phyloP scores from a whole-genome alignment of 2,797 vertebrate genomes.

The Antennarius maculatus region DNA sequence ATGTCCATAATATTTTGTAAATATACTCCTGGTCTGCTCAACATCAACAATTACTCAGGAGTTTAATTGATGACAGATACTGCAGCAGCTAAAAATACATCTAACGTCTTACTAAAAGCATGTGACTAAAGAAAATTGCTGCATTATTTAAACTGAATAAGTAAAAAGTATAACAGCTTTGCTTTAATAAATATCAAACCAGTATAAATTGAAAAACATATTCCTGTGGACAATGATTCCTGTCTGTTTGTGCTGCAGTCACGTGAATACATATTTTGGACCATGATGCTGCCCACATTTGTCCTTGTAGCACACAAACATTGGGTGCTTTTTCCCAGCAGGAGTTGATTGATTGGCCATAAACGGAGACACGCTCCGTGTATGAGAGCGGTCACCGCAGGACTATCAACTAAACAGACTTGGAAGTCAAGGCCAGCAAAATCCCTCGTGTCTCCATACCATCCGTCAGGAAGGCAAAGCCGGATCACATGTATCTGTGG shows the following conservation, averaged over 20 bases:
- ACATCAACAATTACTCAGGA: slow-evolving; percentile 22
- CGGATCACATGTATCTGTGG: slow-evolving; percentile 85
- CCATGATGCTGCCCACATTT: slow-evolving; percentile 47
- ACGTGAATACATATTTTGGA: slow-evolving; percentile 60
- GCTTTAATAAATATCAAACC: slow-evolving; percentile 16
- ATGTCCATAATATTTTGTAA: slow-evolving; percentile 35
- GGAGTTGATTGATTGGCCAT: slow-evolving; percentile 81
- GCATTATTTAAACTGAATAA: slow-evolving; percentile 4
- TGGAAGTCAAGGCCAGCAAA: slow-evolving; percentile 83
- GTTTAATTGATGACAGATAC: slow-evolving; percentile 8
- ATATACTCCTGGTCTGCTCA: slow-evolving; percentile 29
- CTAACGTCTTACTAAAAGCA: slow-evolving; percentile 9
- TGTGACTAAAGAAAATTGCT: slow-evolving; percentile 4
- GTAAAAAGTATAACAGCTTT: neutral
- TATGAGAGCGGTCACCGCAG: slow-evolving; percentile 65
- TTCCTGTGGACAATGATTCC: slow-evolving; percentile 37
- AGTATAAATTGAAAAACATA: slow-evolving; percentile 16
- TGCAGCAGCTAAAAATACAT: neutral
- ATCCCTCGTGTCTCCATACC: slow-evolving; percentile 81
- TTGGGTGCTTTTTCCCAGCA: slow-evolving; percentile 62
- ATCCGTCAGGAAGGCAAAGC: slow-evolving; percentile 80
- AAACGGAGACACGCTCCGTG: slow-evolving; percentile 73
- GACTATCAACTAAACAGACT: slow-evolving; percentile 77
- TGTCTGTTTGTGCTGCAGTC: slow-evolving; percentile 42
- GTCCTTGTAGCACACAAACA: slow-evolving; percentile 61